Evolutionary conservation across 2,888 invertebrate genomes (phyloP).

Genomic region (Eristalinus sepulchralis): DNA sequence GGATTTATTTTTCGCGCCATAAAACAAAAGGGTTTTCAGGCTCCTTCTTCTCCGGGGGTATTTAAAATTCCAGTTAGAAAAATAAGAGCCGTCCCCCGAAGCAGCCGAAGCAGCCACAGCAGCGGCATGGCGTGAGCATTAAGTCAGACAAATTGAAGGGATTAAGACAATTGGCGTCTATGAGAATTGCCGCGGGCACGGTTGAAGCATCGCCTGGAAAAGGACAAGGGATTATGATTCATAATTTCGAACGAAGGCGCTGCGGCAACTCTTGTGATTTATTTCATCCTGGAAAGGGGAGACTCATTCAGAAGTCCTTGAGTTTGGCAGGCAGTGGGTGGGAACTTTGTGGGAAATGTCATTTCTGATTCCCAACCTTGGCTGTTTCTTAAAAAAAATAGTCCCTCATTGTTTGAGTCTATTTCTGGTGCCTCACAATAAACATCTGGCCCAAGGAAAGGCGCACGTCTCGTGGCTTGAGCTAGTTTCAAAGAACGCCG

Average conservation of each 20-base stretch:
- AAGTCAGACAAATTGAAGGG: conserved; percentile 8
- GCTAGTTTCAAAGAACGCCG: not conserved
- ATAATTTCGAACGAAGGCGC: not conserved
- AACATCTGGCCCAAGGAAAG: not conserved
- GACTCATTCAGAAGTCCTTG: not conserved
- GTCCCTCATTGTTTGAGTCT: not conserved
- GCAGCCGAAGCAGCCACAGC: not conserved
- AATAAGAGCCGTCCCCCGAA: not conserved
- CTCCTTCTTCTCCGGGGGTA: not conserved
- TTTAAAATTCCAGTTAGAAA: conserved; percentile 12
- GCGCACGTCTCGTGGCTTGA: not conserved
- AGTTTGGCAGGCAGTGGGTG: not conserved
- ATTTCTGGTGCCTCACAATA: not conserved
- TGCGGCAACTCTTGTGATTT: not conserved
- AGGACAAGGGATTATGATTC: not conserved
- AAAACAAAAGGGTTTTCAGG: not conserved
- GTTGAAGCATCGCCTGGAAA: not conserved
- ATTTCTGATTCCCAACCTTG: too few relatives aligned
- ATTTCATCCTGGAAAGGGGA: not conserved
- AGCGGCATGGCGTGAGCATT: not conserved
- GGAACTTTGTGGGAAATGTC: too few relatives aligned
- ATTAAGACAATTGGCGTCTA: conserved; percentile 13
- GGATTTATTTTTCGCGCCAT: not conserved
- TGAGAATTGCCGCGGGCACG: not conserved
- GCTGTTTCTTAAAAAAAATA: too few relatives aligned